Percentiles rank a stretch among this genome's conserved stretches.
Evolutionary conservation across 1,140 invertebrate species (phyloP).

Genomic region (Habropoda laboriosa): DNA sequence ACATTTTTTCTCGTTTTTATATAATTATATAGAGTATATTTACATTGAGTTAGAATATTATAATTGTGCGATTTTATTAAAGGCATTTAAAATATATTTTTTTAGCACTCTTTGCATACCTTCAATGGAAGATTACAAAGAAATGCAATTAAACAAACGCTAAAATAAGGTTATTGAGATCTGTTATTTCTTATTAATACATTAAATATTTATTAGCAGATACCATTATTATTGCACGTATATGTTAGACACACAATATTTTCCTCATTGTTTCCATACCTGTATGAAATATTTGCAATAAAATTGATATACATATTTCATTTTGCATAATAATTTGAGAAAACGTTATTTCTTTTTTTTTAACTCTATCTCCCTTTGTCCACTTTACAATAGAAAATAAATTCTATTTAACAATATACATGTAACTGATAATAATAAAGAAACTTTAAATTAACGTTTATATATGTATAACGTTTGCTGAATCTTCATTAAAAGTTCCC

Average conservation of each 20-base stretch:
- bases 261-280: slow-evolving; percentile 36
- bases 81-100: neutral
- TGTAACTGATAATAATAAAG: slow-evolving; percentile 4
- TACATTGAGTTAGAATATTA: neutral
- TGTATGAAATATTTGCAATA: slow-evolving; percentile 54
- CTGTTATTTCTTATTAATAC: slow-evolving; percentile 33
- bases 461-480: slow-evolving; percentile 15
- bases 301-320: slow-evolving; percentile 49
- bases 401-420: neutral
- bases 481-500: neutral
- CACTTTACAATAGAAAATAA: slow-evolving; percentile 1
- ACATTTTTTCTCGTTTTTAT: neutral
- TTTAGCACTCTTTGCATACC: neutral
- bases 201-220: slow-evolving; percentile 50
- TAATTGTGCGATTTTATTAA: neutral
- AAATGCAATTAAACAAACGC: neutral
- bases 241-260: slow-evolving; percentile 38
- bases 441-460: slow-evolving; percentile 13
- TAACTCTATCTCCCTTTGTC: neutral
- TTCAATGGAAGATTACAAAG: neutral
- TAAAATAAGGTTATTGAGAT: slow-evolving; percentile 16
- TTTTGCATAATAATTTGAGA: slow-evolving; percentile 42
- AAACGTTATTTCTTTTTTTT: neutral
- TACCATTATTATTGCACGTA: slow-evolving; percentile 45
- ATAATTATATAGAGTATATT: slow-evolving; percentile 4